These are phyloP conservation scores for Channallabes apus DNA, from an alignment of 2,797 vertebrate genomes.

Conservation along the genomic window DNA sequence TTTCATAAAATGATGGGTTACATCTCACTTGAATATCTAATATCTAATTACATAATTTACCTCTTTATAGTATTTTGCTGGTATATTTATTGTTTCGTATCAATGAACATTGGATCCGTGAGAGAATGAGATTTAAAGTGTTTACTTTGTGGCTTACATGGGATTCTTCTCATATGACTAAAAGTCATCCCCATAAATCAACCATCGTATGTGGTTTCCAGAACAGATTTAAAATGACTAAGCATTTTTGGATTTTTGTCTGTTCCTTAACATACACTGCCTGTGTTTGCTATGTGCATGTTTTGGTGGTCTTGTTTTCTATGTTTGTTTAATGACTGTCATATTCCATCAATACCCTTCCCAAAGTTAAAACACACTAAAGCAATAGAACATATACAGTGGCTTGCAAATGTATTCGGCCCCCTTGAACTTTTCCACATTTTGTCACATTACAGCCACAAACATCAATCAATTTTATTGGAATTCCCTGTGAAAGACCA, in stretches of 20 bases:
- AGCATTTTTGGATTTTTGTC: constrained; percentile 1
- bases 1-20: background rate
- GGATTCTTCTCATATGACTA: background rate
- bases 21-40: background rate
- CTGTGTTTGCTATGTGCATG: constrained; percentile 18
- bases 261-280: background rate
- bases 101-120: background rate
- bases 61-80: constrained; percentile 1
- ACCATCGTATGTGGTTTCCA: background rate
- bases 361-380: constrained; percentile 43
- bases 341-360: constrained; percentile 9
- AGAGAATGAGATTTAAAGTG: background rate
- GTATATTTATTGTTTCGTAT: background rate
- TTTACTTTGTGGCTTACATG: constrained; percentile 1
- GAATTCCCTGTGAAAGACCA: no score
- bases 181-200: background rate
- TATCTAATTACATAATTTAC: background rate
- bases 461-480: no score
- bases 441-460: no score
- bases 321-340: constrained; percentile 11
- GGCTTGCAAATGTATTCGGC: no score
- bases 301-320: constrained; percentile 2
- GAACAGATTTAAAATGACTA: constrained; percentile 9
- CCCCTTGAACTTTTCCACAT: no score
- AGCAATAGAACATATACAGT: background rate